phyloP scores from a whole-genome alignment of 2,888 invertebrate genomes.

The Perizoma affinitatum region DNA sequence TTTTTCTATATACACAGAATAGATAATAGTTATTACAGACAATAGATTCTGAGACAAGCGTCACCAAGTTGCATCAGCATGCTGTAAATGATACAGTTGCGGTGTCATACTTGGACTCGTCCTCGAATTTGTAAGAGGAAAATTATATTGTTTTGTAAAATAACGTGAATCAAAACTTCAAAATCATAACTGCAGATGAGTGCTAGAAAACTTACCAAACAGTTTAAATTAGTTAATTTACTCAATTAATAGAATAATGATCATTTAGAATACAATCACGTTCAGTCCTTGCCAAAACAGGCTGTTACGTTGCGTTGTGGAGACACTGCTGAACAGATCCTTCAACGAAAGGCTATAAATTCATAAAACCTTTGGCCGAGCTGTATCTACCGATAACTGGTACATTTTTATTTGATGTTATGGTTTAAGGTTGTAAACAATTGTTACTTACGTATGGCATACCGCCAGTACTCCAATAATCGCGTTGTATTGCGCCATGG shows the following conservation, averaged over 20 bases:
- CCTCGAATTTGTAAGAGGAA: too few species aligned
- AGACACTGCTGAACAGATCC: background rate
- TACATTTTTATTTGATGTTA: conserved; percentile 26
- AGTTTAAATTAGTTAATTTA: too few species aligned
- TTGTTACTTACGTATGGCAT: conserved; percentile 66
- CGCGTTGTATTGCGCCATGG: conserved; percentile 52
- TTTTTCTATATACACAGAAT: too few species aligned
- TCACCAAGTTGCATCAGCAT: too few species aligned
- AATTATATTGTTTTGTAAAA: too few species aligned
- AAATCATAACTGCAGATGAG: too few species aligned
- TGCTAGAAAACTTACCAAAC: too few species aligned
- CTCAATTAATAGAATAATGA: background rate
- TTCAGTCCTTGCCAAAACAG: conserved; percentile 1
- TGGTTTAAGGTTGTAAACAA: conserved; percentile 46
- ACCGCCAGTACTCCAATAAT: conserved; percentile 64
- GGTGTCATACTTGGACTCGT: too few species aligned
- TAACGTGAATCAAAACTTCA: too few species aligned
- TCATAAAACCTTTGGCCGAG: background rate
- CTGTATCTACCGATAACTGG: background rate
- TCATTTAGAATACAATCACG: conserved; percentile 1
- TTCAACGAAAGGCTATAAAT: background rate
- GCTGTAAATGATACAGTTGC: too few species aligned
- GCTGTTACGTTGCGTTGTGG: background rate
- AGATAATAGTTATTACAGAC: too few species aligned
- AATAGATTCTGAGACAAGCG: too few species aligned